These are phyloP conservation scores for Vimba vimba DNA, from an alignment of 2,113 vertebrate species.

Conservation along the genomic window DNA sequence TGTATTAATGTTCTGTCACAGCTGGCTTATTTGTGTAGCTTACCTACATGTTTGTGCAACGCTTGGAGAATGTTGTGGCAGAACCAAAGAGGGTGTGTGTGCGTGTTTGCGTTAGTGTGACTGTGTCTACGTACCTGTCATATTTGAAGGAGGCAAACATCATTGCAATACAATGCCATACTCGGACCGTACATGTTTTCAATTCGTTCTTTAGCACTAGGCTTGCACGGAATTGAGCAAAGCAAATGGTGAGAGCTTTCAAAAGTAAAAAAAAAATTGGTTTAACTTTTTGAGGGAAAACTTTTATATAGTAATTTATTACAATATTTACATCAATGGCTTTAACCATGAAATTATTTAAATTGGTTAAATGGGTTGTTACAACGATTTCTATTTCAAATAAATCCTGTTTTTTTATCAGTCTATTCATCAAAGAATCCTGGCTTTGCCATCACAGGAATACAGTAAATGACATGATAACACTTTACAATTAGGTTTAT, in stretches of 20 bases:
- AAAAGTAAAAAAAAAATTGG: too few relatives aligned
- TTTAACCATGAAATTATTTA: too few relatives aligned
- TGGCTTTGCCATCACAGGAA: background rate
- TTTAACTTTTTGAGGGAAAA: too few relatives aligned
- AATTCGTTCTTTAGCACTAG: too few relatives aligned
- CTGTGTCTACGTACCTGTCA: background rate
- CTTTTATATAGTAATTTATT: background rate
- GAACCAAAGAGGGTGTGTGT: background rate
- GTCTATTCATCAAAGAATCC: background rate
- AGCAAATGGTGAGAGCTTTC: too few relatives aligned
- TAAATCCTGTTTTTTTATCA: background rate
- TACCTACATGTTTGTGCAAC: slow-evolving; percentile 25
- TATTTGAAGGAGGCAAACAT: slow-evolving; percentile 5
- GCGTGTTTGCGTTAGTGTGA: background rate
- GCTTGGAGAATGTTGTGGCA: slow-evolving; percentile 21
- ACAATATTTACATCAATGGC: background rate
- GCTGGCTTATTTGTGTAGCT: slow-evolving; percentile 38
- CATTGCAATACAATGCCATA: background rate
- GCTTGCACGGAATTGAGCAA: too few relatives aligned
- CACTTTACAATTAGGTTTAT: too few relatives aligned
- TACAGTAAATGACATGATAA: too few relatives aligned
- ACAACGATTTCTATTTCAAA: background rate
- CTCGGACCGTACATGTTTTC: background rate
- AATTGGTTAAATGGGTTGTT: too few relatives aligned
- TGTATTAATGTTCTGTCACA: slow-evolving; percentile 51